These are phyloP conservation scores for Lutjanus argentimaculatus DNA, from an alignment of 2,797 vertebrate genomes.

Conservation along the genomic window DNA sequence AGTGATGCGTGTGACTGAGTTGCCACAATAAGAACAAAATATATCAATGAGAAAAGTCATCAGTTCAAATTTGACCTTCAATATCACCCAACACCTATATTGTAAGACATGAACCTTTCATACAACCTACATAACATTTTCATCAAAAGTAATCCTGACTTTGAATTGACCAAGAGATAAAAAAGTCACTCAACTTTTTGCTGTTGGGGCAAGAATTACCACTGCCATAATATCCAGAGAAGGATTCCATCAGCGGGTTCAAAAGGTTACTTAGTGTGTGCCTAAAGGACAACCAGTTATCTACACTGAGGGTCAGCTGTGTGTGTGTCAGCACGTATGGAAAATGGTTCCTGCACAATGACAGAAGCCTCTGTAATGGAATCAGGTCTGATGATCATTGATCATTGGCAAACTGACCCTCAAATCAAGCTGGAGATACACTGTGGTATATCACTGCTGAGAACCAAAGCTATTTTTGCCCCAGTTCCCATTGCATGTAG, in stretches of 20 bases:
- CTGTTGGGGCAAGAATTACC: not conserved
- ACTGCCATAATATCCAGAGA: not conserved
- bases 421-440: not conserved
- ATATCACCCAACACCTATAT: not conserved
- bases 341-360: not conserved
- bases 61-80: not conserved
- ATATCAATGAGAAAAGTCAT: no score
- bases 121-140: no score
- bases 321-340: not conserved
- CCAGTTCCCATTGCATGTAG: no score
- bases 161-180: no score
- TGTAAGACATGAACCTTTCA: no score
- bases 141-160: no score
- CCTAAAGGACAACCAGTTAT: not conserved
- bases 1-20: not conserved
- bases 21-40: not conserved
- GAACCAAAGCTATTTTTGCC: not conserved
- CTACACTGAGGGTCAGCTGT: not conserved
- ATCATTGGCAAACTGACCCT: not conserved
- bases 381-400: not conserved
- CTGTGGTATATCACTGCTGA: not conserved
- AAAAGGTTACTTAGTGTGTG: not conserved
- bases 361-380: not conserved
- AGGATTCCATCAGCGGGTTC: not conserved
- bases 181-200: not conserved